Evolutionary conservation across 2,113 vertebrate species (phyloP).

Genomic region (Pituophis catenifer): DNA sequence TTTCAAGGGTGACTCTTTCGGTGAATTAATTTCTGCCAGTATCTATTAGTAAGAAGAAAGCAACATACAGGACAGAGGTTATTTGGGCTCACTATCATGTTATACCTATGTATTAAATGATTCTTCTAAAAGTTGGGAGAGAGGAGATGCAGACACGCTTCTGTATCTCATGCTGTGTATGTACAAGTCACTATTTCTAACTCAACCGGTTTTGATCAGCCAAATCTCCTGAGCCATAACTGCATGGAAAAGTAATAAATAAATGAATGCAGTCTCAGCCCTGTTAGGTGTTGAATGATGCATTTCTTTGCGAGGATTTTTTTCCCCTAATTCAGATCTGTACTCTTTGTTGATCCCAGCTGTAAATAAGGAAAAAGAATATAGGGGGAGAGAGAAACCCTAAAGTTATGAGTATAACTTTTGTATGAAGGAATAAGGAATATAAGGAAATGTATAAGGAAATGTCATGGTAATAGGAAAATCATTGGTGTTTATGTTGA

Average conservation of each 20-base stretch:
- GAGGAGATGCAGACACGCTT: background rate
- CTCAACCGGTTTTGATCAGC: background rate
- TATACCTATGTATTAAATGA: background rate
- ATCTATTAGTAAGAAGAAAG: background rate
- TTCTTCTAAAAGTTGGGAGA: background rate
- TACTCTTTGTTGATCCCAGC: background rate
- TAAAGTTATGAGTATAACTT: background rate
- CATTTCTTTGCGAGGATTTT: background rate
- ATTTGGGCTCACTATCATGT: background rate
- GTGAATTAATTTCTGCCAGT: background rate
- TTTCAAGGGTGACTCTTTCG: background rate
- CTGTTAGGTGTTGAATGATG: background rate
- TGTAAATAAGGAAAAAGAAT: background rate
- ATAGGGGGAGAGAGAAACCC: background rate
- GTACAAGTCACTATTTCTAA: background rate
- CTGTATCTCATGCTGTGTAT: background rate
- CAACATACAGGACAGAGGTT: background rate
- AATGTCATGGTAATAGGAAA: background rate
- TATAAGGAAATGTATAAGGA: too few species aligned
- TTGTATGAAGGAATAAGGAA: too few species aligned
- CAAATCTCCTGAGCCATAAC: background rate
- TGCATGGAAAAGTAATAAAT: background rate
- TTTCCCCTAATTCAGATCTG: background rate
- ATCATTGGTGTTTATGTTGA: background rate
- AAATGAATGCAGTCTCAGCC: background rate